Conservation (phyloP, 1,140 invertebrate species). For the Reticulitermes speratus region DNA sequence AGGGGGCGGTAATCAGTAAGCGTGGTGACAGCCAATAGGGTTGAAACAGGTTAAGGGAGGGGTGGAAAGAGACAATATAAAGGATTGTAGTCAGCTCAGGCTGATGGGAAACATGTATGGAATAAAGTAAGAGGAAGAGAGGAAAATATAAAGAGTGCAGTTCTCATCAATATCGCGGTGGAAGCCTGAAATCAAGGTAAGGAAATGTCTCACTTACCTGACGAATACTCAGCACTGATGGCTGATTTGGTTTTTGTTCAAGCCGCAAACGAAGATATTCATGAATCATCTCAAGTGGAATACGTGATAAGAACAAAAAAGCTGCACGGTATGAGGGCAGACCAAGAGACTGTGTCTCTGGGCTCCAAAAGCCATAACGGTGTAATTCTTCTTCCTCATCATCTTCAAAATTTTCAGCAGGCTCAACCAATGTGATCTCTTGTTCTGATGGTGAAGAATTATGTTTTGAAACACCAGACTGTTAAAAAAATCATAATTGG, state of each 20-base stretch:
- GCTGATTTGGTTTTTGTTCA: conserved; percentile 79
- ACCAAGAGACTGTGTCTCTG: conserved; percentile 69
- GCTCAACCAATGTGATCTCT: background rate
- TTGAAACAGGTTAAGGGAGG: too few species aligned
- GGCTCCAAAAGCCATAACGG: conserved; percentile 74
- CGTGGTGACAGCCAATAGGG: too few species aligned
- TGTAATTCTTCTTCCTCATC: conserved; percentile 51
- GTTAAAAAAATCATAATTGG: too few species aligned
- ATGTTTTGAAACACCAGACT: too few species aligned
- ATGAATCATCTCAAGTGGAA: conserved; percentile 83
- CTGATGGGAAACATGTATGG: too few species aligned
- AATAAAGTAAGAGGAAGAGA: too few species aligned
- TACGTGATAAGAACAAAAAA: conserved; percentile 80
- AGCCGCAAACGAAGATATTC: conserved; percentile 82
- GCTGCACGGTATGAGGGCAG: conserved; percentile 78
- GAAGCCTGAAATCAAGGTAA: too few species aligned
- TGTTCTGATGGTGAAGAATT: background rate
- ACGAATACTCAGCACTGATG: conserved; percentile 79
- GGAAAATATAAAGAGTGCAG: too few species aligned
- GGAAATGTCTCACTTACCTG: conserved; percentile 53
- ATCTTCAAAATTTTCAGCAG: conserved; percentile 35
- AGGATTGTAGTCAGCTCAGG: too few species aligned
- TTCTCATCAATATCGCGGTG: too few species aligned
- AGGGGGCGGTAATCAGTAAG: too few species aligned
- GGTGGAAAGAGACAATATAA: too few species aligned